Percentiles rank a stretch among this genome's conserved stretches.
Evolutionary conservation across 2,888 invertebrate genomes (phyloP).

Genomic region (Drosophila kanekoi): DNA sequence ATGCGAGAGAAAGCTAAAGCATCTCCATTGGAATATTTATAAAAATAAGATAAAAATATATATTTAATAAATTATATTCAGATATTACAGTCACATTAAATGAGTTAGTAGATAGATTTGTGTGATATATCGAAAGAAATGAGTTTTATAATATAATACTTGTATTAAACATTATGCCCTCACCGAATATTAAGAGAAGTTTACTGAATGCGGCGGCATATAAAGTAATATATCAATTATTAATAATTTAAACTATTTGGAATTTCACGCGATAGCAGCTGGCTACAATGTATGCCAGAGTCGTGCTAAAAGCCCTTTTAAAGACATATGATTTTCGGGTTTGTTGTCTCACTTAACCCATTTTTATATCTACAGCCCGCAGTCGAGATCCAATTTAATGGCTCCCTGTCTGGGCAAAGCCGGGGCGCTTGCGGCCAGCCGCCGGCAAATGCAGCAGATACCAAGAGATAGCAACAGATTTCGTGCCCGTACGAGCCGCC

Average conservation of each 20-base stretch:
- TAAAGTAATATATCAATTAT: too few relatives aligned
- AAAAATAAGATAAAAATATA: too few relatives aligned
- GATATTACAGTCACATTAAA: not conserved
- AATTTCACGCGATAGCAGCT: not conserved
- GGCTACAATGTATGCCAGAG: constrained; percentile 2
- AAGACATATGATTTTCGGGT: not conserved
- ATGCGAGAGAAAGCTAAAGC: not conserved
- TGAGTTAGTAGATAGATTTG: not conserved
- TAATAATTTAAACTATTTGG: too few relatives aligned
- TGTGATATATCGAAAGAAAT: not conserved
- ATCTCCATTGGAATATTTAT: not conserved
- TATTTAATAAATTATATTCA: too few relatives aligned
- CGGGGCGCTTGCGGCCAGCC: constrained; percentile 19
- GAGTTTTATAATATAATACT: not conserved
- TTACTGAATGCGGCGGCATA: too few relatives aligned
- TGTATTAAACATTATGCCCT: too few relatives aligned
- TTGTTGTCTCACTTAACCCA: not conserved
- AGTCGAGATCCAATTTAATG: constrained; percentile 1
- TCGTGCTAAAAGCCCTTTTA: not conserved
- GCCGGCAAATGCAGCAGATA: constrained; percentile 31
- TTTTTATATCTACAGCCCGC: not conserved
- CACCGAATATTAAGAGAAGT: too few relatives aligned
- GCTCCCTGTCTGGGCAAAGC: not conserved
- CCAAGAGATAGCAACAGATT: not conserved
- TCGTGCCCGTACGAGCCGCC: not conserved